phyloP scores from a whole-genome alignment of 2,113 vertebrate genomes.

The Macquaria australasica region DNA sequence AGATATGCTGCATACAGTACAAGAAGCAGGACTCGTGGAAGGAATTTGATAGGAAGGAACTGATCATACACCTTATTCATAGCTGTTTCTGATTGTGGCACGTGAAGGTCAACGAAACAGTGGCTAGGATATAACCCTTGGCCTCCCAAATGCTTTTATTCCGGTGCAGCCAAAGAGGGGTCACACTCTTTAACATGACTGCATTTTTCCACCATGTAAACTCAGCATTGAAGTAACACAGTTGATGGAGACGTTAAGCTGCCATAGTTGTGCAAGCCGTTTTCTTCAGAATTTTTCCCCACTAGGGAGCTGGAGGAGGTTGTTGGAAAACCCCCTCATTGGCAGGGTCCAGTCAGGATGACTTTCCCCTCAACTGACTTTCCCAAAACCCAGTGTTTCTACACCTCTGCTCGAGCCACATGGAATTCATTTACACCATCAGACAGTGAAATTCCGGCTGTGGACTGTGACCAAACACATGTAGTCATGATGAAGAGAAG shows the following conservation, averaged over 20 bases:
- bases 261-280: conserved; percentile 65
- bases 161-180: conserved; percentile 25
- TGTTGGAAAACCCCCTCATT: conserved; percentile 81
- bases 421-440: conserved; percentile 82
- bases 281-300: conserved; percentile 71
- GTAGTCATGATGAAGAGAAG: conserved; percentile 71
- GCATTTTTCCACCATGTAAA: conserved; percentile 79
- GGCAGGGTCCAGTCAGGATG: conserved; percentile 73
- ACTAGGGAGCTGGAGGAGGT: conserved; percentile 67
- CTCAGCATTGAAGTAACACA: conserved; percentile 56
- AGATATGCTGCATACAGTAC: conserved; percentile 60
- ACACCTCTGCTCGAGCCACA: conserved; percentile 79
- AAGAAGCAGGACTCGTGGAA: conserved; percentile 56
- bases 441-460: conserved; percentile 79
- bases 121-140: conserved; percentile 61
- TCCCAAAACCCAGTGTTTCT: conserved; percentile 78
- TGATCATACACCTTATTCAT: conserved; percentile 30
- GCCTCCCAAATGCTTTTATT: conserved; percentile 37
- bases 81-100: conserved; percentile 40
- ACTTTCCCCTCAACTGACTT: conserved; percentile 77
- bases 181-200: conserved; percentile 65
- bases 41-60: conserved; percentile 53
- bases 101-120: conserved; percentile 50
- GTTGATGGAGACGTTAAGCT: conserved; percentile 57
- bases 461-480: conserved; percentile 82